Evolutionary conservation across 1,140 invertebrate genomes (phyloP), one percentile per base, ranked within the genome.

Genomic region (Drosophila arawakana): DNA sequence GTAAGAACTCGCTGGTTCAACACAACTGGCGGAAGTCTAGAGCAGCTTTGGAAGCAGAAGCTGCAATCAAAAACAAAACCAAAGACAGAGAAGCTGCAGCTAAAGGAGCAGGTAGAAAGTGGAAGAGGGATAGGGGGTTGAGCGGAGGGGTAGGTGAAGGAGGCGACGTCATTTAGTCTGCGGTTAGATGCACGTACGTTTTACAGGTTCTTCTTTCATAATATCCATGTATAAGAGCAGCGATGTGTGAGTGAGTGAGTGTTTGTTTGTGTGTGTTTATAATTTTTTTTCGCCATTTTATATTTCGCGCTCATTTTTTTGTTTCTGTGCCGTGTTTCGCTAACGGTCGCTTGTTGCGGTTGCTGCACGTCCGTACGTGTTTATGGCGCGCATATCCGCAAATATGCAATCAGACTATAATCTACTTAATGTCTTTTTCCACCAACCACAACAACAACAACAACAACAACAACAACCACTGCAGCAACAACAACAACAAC

Each of bases 351-450:
- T 73, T 88, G 83, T 83, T 88, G 83, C 83, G 83, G 84, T 88
- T 86, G 83, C 84, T 88, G 83, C 83, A 86, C 84, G 83, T 86
- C 84, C 81, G 84, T 89, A 89, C 81, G 84, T 89, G 84, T 89
- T 89, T 89, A 89, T 89, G 84, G 85, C 74, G 84, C 84, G 84
- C 84, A 89, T 89, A 89, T 89, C 84, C 84, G 84, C 85, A 89
- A 89, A 89, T 89, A 89, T 89, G 84, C 84, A 89, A 89, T 89
- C 84, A 89, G 84, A 89, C 84, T 88, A 89, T 89, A 89, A 89
- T 89, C 84, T 89, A 84, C 84, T 89, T 89, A 89, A 89, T 89
- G 84, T 89, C 84, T 89, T 89, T 89, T 84, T 89, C 80, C 58
- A 71, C 58, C 75, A 73, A 54, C 74, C 50, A 62, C 60, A 54